Evolutionary conservation across 2,113 vertebrate genomes (phyloP).

Genomic region (Triplophysa dalaica): DNA sequence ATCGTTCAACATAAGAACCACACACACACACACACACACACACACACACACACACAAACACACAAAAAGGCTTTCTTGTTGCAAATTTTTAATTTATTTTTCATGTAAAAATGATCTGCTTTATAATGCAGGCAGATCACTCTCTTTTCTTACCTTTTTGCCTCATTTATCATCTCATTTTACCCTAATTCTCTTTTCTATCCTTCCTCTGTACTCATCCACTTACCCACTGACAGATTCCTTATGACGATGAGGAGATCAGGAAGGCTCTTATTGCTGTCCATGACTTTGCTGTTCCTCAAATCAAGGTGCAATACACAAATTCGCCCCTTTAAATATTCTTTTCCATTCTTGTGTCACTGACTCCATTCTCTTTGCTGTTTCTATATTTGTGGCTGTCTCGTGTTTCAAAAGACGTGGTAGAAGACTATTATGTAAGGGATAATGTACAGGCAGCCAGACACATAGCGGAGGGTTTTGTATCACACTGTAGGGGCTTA

Average conservation of each 20-base stretch:
- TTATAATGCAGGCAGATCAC: neutral
- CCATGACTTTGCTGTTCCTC: conserved; percentile 77
- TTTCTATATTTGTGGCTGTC: conserved; percentile 20
- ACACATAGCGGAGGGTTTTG: no score
- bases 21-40: no score
- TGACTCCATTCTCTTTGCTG: conserved; percentile 16
- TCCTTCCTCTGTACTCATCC: conserved; percentile 40
- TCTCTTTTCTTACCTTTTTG: conserved; percentile 3
- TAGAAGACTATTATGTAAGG: neutral
- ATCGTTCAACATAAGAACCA: no score
- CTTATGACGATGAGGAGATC: conserved; percentile 71
- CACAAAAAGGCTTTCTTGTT: neutral
- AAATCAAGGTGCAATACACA: conserved; percentile 72
- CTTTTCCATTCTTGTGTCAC: conserved; percentile 4
- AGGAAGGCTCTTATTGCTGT: conserved; percentile 74
- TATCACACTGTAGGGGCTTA: no score
- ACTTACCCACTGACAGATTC: conserved; percentile 60
- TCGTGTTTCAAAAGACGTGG: neutral
- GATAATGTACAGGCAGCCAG: no score
- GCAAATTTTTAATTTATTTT: neutral
- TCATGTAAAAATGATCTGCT: neutral
- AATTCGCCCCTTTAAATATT: conserved; percentile 9
- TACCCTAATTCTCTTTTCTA: conserved; percentile 36
- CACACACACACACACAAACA: no score
- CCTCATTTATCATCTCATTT: conserved; percentile 17